Conservation (phyloP, 2,113 vertebrate genomes). For the Austrofundulus limnaeus region DNA sequence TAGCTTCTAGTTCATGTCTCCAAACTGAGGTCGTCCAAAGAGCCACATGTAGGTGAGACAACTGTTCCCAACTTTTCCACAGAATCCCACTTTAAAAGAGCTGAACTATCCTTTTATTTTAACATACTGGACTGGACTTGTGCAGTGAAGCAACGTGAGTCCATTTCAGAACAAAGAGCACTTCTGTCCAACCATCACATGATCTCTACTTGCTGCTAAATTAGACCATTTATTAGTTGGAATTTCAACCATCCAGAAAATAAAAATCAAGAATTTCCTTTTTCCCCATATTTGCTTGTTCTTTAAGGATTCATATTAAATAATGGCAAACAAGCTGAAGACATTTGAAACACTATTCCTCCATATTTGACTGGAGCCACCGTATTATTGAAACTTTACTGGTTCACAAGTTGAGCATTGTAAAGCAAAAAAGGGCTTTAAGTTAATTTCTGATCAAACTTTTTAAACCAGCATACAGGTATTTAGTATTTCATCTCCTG, state of each 20-base stretch:
- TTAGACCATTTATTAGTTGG: not conserved
- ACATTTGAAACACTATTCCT: too few species aligned
- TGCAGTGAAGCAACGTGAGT: not conserved
- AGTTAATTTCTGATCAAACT: too few species aligned
- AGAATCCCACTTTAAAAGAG: too few species aligned
- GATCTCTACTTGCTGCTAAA: not conserved
- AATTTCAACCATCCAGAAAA: not conserved
- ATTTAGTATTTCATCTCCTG: constrained; percentile 14
- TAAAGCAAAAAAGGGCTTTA: not conserved
- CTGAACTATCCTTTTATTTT: too few species aligned
- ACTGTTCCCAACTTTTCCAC: too few species aligned
- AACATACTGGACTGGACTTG: not conserved
- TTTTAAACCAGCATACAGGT: constrained; percentile 34
- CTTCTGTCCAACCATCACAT: constrained; percentile 30
- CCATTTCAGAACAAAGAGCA: constrained; percentile 26
- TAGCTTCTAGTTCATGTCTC: too few species aligned
- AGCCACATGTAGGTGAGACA: too few species aligned
- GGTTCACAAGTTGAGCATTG: not conserved
- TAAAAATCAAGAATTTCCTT: not conserved
- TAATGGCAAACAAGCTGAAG: too few species aligned
- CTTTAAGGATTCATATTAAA: too few species aligned
- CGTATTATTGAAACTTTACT: constrained; percentile 33
- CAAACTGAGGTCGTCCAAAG: too few species aligned
- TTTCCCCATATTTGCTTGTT: not conserved
- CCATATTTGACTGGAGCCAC: too few species aligned